Base-by-base conservation (phyloP, 2,888 invertebrate species). In the Lydus trimaculatus region DNA sequence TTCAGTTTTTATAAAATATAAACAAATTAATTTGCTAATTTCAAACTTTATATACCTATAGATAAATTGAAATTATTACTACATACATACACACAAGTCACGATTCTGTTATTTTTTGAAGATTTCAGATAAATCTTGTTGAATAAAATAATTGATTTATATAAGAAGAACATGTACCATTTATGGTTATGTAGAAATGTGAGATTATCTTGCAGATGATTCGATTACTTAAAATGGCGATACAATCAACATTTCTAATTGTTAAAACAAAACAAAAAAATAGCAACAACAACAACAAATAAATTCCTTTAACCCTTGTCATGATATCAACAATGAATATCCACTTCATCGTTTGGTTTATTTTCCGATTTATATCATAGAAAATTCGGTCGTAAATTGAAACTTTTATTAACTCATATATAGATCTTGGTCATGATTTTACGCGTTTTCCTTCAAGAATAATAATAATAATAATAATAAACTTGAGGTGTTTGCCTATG, bases 401-500 rank as follows among this genome's bases (percentile, higher is more conserved):
- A 48, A 48, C 48, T 48, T 48, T 48, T 48, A 48, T 48, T 48
- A 48, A 48, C 48, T 20, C 20, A 9, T 23, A 48, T 20, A 48
- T 43, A 8, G 48, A 36, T 4, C 15, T 1, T 20, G n/a, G 48
- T 48, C 48, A 48, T 48, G 20, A 23, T 48, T 48, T 48, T 48
- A 48, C 48, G 20, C 13, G 11, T 48, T 48, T 48, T 20, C n/a
- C 48, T 20, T 23, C 48, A 20, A 48, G n/a, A n/a, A 43, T 4
- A 43, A 48, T 48, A 48, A 48, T 48, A 48, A 48, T n/a, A n/a
- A 43, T 4, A 43, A 48, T 48, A 48, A 48, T 48, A 48, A 48
- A 48, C 20, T 20, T 48, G 3, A 20, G 11, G 48, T 48, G 48
- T 48, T 48, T 48, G 48, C 48, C 20, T 48, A 48, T 48, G 20